Evolutionary conservation across 2,113 vertebrate genomes (phyloP), one percentile per base, ranked within the genome.

Genomic region (Rynchops niger): DNA sequence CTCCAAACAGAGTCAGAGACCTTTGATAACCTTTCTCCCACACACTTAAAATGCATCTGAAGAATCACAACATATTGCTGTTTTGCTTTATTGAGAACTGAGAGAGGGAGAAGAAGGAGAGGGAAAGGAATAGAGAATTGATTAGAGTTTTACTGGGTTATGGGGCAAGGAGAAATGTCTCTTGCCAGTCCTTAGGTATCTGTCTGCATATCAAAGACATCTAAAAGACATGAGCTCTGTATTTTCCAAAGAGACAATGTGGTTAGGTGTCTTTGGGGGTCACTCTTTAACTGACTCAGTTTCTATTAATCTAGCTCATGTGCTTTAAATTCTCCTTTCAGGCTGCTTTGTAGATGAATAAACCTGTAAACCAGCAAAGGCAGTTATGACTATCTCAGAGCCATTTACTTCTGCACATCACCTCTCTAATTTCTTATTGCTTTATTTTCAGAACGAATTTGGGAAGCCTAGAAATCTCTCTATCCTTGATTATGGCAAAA

Each of bases 41-140:
- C 8, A 18, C 25, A n/a, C 22, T 52, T 65, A 29, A 0, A 2
- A 47, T 1, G 2, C 4, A 45, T 47, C n/a, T 74, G 42, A 73
- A 77, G 45, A 63, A 83, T 50, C 23, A 10, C 42, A 91, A 62
- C 18, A 19, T 66, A 43, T 17, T 73, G 11, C 22, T 84, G 21
- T 18, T 90, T 76, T 63, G 5, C 38, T 69, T 63, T 71, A 26
- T 27, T 73, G 38, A 84, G 49, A 58, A 42, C 22, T 36, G 19
- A 69, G 21, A 62, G 26, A n/a, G 59, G 21, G 47, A 49, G 47
- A n/a, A 16, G 17, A 27, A 5, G 11, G 38, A 49, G 12, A 20
- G 5, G 7, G 25, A 26, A 14, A 25, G 22, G 30, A 9, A 55
- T 16, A 52, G 25, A 45, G 2, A 66, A 52, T n/a, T 32, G 9